Base-by-base conservation (phyloP, 1,140 invertebrate genomes). In the Penaeus japonicus region DNA sequence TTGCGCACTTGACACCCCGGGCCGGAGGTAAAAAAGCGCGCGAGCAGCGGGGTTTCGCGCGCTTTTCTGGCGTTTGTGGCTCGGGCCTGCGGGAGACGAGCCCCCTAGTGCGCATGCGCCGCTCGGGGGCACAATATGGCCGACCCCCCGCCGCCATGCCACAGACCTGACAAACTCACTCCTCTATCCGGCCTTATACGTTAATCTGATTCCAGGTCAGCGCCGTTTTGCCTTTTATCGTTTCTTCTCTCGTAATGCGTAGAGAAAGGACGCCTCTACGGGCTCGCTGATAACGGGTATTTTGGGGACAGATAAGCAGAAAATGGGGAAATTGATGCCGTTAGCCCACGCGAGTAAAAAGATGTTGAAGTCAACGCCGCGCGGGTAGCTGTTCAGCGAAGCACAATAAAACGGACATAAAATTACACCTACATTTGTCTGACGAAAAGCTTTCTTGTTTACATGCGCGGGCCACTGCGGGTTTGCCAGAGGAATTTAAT, bases 11-110 rank as follows among this genome's bases (percentile, higher is more conserved):
- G 86, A 88, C 86, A 88, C 86, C 86, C 80, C 18, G 53, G 70
- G 47, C 80, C 53, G 78, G 79, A n/a, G 55, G 81, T 32, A 75
- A 83, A 80, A 88, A 88, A 55, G 86, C 79, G 70, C 79, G 39
- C 39, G 47, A 82, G 62, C 86, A 88, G 86, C 86, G 86, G 86
- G 86, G 80, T 83, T 83, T 88, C 86, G 86, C 86, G 86, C 80
- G 86, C 86, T 88, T 88, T 88, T 88, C 86, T 88, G 86, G 86
- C 86, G 86, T 88, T 88, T 88, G 86, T 88, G 86, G 86, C 86
- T 70, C 62, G 30, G 30, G 47, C 27, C 86, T 57, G 80, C 86
- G 86, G 86, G 86, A 81, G 35, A 55, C 70, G 54, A 53, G n/a
- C 57, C 57, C 59, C 75, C 78, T 22, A 53, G 62, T 75, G 86